Conservation (phyloP, 2,113 vertebrate genomes). For the Vimba vimba region DNA sequence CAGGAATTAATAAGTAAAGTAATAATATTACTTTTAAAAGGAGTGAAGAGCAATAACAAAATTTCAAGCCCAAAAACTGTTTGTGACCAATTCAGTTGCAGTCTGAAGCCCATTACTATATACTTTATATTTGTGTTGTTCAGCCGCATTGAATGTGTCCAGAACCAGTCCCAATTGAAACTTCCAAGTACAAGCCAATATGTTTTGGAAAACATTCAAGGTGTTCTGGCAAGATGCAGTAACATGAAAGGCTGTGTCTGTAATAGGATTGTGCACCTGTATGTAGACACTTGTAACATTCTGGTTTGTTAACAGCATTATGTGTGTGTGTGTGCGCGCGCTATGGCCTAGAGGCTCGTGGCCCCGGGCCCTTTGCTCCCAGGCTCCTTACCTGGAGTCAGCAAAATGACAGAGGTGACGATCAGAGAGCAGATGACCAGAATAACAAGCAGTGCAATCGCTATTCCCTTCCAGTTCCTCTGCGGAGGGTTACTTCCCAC, state of each 20-base stretch:
- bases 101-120: background rate
- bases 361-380: conserved; percentile 19
- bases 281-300: background rate
- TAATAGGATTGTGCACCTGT: background rate
- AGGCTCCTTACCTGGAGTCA: conserved; percentile 89
- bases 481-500: conserved; percentile 98
- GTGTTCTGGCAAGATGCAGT: conserved; percentile 4
- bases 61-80: no score
- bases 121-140: background rate
- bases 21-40: no score
- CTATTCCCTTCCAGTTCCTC: conserved; percentile 99
- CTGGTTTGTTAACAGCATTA: conserved; percentile 9
- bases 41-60: no score
- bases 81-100: background rate
- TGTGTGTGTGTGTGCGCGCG: background rate
- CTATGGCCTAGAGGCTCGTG: conserved; percentile 4
- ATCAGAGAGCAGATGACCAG: conserved; percentile 99
- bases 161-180: background rate
- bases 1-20: no score
- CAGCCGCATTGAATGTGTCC: background rate
- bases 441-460: conserved; percentile 97
- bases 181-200: background rate
- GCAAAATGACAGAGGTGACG: conserved; percentile 96
- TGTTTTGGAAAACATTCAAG: conserved; percentile 15
- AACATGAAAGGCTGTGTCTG: background rate